A percentile compares a stretch with the other conserved stretches of the same genome.
phyloP scores from a whole-genome alignment of 2,888 invertebrate species.

The Drosophila prolongata region DNA sequence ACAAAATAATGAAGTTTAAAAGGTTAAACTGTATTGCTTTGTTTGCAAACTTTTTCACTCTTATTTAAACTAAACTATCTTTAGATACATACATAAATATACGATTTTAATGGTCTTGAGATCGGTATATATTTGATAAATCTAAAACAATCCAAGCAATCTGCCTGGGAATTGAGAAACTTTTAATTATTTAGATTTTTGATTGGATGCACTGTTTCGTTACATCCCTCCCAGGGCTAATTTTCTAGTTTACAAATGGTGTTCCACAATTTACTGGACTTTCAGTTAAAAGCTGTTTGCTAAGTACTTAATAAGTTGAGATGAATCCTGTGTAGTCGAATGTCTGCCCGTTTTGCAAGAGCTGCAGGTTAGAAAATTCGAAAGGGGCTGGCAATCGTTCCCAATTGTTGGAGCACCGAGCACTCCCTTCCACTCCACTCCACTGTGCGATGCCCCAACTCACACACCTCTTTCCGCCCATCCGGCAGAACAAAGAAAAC shows the following conservation, averaged over 20 bases:
- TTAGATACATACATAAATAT: too few species aligned
- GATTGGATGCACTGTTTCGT: not conserved
- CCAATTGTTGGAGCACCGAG: slow-evolving; percentile 5
- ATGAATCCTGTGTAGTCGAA: slow-evolving; percentile 11
- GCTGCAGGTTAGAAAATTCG: slow-evolving; percentile 24
- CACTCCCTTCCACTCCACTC: slow-evolving; percentile 7
- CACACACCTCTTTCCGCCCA: slow-evolving; percentile 14
- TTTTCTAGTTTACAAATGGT: not conserved
- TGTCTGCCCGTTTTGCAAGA: not conserved
- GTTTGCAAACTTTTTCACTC: too few species aligned
- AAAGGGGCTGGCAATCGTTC: slow-evolving; percentile 33
- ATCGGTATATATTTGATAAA: too few species aligned
- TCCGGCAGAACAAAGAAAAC: slow-evolving; percentile 68
- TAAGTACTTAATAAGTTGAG: slow-evolving; percentile 10
- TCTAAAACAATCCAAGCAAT: too few species aligned
- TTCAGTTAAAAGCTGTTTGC: slow-evolving; percentile 8
- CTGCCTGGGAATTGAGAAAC: too few species aligned
- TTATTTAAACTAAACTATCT: too few species aligned
- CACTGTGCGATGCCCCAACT: not conserved
- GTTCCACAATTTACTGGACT: not conserved
- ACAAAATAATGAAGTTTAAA: too few species aligned
- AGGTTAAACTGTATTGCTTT: too few species aligned
- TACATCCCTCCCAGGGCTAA: not conserved
- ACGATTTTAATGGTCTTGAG: too few species aligned
- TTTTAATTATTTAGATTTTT: not conserved